A percentile compares a stretch with the other conserved stretches of the same genome.
These are phyloP conservation scores for Scotopteryx bipunctaria DNA, from an alignment of 2,888 invertebrate genomes.

Conservation along the genomic window DNA sequence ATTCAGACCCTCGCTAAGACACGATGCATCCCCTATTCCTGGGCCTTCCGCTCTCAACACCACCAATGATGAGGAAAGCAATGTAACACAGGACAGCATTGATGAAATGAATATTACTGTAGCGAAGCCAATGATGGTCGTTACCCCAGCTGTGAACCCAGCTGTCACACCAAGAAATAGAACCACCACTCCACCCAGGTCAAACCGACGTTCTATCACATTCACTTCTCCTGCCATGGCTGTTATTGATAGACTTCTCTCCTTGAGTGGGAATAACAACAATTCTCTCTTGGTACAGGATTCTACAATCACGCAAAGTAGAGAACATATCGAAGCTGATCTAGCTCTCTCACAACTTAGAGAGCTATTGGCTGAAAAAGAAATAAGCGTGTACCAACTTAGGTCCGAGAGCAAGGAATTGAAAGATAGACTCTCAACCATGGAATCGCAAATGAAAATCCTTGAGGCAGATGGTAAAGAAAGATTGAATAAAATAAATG, in stretches of 20 bases:
- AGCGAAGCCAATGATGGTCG: slow-evolving; percentile 75
- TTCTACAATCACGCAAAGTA: slow-evolving; percentile 47
- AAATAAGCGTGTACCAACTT: slow-evolving; percentile 78
- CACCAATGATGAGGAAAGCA: slow-evolving; percentile 43
- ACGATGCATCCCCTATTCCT: slow-evolving; percentile 42
- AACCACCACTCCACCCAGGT: slow-evolving; percentile 59
- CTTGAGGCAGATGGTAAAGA: slow-evolving; percentile 63
- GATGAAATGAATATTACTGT: slow-evolving; percentile 60
- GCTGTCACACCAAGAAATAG: slow-evolving; percentile 60
- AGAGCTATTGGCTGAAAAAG: slow-evolving; percentile 81
- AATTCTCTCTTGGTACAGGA: slow-evolving; percentile 57
- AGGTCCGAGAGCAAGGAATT: slow-evolving; percentile 76
- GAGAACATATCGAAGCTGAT: slow-evolving; percentile 65
- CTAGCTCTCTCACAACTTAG: slow-evolving; percentile 70
- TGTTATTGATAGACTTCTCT: slow-evolving; percentile 77
- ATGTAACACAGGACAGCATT: slow-evolving; percentile 47
- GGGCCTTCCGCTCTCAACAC: slow-evolving; percentile 53
- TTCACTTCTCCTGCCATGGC: slow-evolving; percentile 80
- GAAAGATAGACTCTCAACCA: slow-evolving; percentile 66
- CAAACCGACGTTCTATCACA: slow-evolving; percentile 69
- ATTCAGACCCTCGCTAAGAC: slow-evolving; percentile 36
- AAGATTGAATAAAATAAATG: slow-evolving; percentile 65
- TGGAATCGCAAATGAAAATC: slow-evolving; percentile 67
- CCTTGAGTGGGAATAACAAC: slow-evolving; percentile 70
- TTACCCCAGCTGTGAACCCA: slow-evolving; percentile 71